Evolutionary conservation across 2,797 vertebrate genomes (phyloP), one percentile per base, ranked within the genome.

Genomic region (Poecilia picta): DNA sequence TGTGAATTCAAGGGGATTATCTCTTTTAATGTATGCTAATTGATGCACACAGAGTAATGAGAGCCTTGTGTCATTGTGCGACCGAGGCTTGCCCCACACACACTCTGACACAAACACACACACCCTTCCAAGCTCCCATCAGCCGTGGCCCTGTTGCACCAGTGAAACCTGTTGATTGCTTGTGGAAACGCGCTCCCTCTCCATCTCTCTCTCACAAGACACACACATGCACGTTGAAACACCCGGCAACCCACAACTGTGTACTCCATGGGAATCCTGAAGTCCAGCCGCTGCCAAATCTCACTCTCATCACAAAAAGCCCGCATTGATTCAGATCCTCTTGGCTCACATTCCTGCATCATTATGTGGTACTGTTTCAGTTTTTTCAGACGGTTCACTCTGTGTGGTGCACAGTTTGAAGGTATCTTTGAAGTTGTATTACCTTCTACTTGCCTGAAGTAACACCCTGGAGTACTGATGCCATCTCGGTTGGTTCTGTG

Each of bases 21-120:
- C 89, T 83, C 76, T 81, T 78, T 85, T 93, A 93, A 95, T 93
- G 89, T 94, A 95, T 96, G 95, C 78, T 93, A 95, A 96, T 95
- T n/a, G 88, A 93, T 94, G 92, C 94, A 66, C 86, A 90, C 75
- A 23, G 81, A 85, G 88, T 91, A 93, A 92, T 78, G 80, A 91
- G 89, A 89, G 87, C 81, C 83, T 79, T 75, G 75, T 90, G 90
- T 92, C 90, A 87, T 89, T 91, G 89, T 91, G 89, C 46, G 83
- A 81, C 84, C 71, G 64, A 76, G 83, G 89, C 71, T 70, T 72
- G 28, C 28, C 15, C 5, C 78, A 83, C 72, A n/a, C 47, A 33
- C 45, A 41, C 85, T 79, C 85, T 28, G 77, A 66, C 79, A 39
- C 77, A 82, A 31, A 1, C 57, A 18, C 85, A 83, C 85, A 46